Base-by-base conservation (phyloP, 2,113 vertebrate species). In the Ptilonorhynchus violaceus region DNA sequence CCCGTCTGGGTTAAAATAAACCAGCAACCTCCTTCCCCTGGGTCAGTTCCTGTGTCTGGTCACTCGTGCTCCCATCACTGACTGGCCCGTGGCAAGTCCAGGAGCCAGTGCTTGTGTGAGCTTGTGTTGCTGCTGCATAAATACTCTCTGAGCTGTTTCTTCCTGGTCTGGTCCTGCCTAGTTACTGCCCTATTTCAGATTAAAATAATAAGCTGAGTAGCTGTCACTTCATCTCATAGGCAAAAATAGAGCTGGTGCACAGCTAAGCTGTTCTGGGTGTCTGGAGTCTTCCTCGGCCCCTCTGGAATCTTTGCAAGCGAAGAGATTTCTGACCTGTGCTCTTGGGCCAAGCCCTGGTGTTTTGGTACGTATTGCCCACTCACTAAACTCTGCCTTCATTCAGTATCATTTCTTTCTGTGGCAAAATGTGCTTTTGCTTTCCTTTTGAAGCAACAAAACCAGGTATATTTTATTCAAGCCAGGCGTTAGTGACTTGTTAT, bases 11-110 rank as follows among this genome's bases (percentile, higher is more conserved):
- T 91, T 94, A 73, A 47, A 79, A 68, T 64, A 86, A 94, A 80
- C 22, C 83, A 73, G 30, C 0, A 0, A 25, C 25, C 39, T 44
- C 41, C n/a, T 88, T 52, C 31, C 35, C 31, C 1, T 13, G 42
- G 17, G 37, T 24, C 31, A 24, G 41, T 42, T 81, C 49, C 72
- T 56, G 12, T 7, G 1, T 47, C 46, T 69, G 50, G 24, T 78
- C 42, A 7, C 42, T 74, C 0, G 1, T 42, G 55, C 15, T 78
- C 12, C 50, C 4, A 1, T 74, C 1, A 2, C 44, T 7, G 15
- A 23, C 73, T 6, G 2, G 27, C 41, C 1, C 0, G 28, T 1
- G 3, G 46, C 10, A 35, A 53, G 33, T 41, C 28, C 4, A 1
- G 35, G 50, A 85, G 66, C 30, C 24, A 11, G 16, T 1, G 4